phyloP scores from a whole-genome alignment of 2,797 vertebrate species.

The Acridotheres tristis region DNA sequence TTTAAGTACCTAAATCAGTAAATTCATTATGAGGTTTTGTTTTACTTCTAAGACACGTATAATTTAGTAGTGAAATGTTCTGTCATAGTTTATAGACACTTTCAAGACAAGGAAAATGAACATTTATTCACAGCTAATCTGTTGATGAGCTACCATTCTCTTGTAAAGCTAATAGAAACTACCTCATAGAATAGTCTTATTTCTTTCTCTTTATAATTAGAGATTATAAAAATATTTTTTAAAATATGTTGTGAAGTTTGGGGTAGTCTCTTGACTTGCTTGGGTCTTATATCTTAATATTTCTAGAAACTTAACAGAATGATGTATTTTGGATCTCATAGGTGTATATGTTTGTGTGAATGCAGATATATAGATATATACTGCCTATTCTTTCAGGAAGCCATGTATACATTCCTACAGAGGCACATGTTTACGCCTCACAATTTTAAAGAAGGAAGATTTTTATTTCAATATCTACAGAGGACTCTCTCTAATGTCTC shows the following conservation, averaged over 20 bases:
- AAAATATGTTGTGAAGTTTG: not conserved
- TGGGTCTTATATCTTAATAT: not conserved
- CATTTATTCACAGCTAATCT: not conserved
- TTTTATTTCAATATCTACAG: not conserved
- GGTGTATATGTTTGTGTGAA: not conserved
- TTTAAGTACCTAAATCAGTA: slow-evolving; percentile 51
- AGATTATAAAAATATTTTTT: not conserved
- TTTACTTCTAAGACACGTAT: not conserved
- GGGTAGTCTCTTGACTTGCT: not conserved
- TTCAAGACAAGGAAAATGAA: slow-evolving; percentile 34
- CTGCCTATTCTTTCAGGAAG: not conserved
- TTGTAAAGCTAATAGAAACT: not conserved
- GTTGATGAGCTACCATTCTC: not conserved
- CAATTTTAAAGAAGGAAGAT: not conserved
- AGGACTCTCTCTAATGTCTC: not conserved
- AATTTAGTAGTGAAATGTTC: slow-evolving; percentile 50
- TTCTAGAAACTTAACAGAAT: not conserved
- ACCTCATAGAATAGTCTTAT: not conserved
- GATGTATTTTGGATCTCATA: not conserved
- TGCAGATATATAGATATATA: not conserved
- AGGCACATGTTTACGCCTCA: rapidly evolving
- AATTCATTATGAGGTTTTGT: slow-evolving; percentile 48
- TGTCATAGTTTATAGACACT: slow-evolving; percentile 4
- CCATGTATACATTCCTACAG: rapidly evolving
- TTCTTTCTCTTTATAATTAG: slow-evolving; percentile 46